A percentile compares a stretch with the other conserved stretches of the same genome.
These are phyloP conservation scores for Megalonaias nervosa DNA, from an alignment of 1,140 invertebrate species.

Conservation along the genomic window DNA sequence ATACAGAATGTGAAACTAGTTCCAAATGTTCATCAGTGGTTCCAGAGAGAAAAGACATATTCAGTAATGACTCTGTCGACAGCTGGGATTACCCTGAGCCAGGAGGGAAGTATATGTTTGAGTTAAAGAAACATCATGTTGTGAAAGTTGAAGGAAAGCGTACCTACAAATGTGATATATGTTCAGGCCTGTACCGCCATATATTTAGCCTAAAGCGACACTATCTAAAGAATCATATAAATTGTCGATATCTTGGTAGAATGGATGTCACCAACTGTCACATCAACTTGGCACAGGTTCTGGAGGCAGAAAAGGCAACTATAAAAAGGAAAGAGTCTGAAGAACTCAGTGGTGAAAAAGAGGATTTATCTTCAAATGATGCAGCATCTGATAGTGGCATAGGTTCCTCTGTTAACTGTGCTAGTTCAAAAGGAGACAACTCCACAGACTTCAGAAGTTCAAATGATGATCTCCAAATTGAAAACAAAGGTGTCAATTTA, in stretches of 20 bases:
- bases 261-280: constrained; percentile 57
- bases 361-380: neutral
- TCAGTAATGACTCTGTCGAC: constrained; percentile 17
- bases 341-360: neutral
- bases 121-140: constrained; percentile 41
- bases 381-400: neutral
- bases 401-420: neutral
- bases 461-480: neutral
- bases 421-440: neutral
- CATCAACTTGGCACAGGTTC: constrained; percentile 44
- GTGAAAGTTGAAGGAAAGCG: constrained; percentile 61
- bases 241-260: constrained; percentile 72
- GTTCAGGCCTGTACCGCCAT: constrained; percentile 72
- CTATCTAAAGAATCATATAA: constrained; percentile 75
- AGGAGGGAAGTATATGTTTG: constrained; percentile 54
- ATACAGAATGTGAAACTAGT: neutral
- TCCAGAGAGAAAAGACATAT: neutral
- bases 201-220: constrained; percentile 75
- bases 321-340: constrained; percentile 15
- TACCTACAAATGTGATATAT: constrained; percentile 74
- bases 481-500: too few relatives aligned
- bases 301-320: constrained; percentile 17
- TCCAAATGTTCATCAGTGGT: neutral
- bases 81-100: constrained; percentile 39
- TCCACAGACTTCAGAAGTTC: too few relatives aligned